These are phyloP conservation scores for Lutjanus campechanus DNA, from an alignment of 2,797 vertebrate genomes.

Conservation along the genomic window DNA sequence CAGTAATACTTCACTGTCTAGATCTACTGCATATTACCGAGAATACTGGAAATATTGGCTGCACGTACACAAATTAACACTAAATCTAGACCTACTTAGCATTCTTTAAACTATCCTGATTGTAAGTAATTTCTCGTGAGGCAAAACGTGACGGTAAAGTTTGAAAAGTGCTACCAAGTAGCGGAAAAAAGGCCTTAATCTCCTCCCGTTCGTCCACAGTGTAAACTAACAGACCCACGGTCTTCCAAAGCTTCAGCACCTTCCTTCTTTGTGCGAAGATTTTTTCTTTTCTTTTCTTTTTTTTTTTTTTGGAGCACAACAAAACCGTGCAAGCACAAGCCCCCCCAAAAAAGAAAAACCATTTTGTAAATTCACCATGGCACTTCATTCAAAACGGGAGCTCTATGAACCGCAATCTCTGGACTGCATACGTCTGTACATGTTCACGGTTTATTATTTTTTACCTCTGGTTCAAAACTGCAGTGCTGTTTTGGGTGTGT, in stretches of 20 bases:
- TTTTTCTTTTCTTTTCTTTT: conserved; percentile 23
- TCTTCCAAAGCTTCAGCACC: conserved; percentile 25
- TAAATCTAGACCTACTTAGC: conserved; percentile 21
- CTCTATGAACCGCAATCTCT: conserved; percentile 49
- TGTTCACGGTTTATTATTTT: conserved; percentile 29
- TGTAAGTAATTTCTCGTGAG: conserved; percentile 26
- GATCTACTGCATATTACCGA: conserved; percentile 24
- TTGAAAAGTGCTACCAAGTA: conserved; percentile 15
- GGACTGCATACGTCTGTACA: conserved; percentile 67
- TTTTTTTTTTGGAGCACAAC: conserved; percentile 32
- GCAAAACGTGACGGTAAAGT: conserved; percentile 26
- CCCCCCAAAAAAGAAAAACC: conserved; percentile 39
- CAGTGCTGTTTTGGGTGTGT: conserved; percentile 20
- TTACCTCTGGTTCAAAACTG: conserved; percentile 55
- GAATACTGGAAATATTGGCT: conserved; percentile 23
- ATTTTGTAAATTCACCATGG: conserved; percentile 68
- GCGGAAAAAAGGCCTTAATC: conserved; percentile 16
- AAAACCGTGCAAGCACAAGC: conserved; percentile 50
- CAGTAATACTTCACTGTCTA: conserved; percentile 25
- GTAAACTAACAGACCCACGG: conserved; percentile 67
- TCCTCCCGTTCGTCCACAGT: conserved; percentile 56
- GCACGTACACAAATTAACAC: conserved; percentile 23
- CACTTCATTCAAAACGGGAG: conserved; percentile 72
- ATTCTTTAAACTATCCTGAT: conserved; percentile 14
- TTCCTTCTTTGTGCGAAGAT: conserved; percentile 51